These are phyloP conservation scores for Ericerus pela DNA, from an alignment of 1,140 invertebrate genomes.

Conservation along the genomic window DNA sequence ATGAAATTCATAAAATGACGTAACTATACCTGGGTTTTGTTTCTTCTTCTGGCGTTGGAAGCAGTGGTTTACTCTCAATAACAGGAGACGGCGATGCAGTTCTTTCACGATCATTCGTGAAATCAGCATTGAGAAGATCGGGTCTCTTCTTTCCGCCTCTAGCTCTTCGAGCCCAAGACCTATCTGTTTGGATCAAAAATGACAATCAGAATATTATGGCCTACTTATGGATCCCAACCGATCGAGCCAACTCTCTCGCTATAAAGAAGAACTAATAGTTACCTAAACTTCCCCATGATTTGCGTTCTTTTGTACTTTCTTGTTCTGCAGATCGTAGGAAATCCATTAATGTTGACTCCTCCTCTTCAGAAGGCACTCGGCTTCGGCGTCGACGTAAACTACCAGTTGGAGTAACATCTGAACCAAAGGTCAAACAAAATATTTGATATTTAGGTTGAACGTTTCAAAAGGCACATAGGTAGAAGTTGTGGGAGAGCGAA, in stretches of 20 bases:
- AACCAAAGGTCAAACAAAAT: conserved; percentile 19
- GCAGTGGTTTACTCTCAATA: conserved; percentile 35
- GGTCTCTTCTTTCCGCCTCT: conserved; percentile 46
- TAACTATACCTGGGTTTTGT: conserved; percentile 33
- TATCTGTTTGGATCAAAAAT: conserved; percentile 38
- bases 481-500: neutral
- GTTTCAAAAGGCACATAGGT: neutral
- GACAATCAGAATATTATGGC: neutral
- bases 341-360: conserved; percentile 71
- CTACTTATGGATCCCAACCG: neutral
- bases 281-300: conserved; percentile 70
- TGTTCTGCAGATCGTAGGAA: conserved; percentile 61
- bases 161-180: conserved; percentile 70
- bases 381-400: conserved; percentile 63
- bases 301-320: conserved; percentile 57
- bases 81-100: conserved; percentile 52
- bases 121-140: conserved; percentile 52
- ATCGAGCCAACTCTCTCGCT: neutral
- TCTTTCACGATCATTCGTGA: conserved; percentile 51
- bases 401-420: conserved; percentile 77
- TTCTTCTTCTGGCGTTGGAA: conserved; percentile 33
- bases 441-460: neutral
- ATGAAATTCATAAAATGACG: conserved; percentile 1
- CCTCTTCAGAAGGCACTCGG: conserved; percentile 64
- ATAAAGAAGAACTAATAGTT: too few relatives aligned